Base-by-base conservation (phyloP, 1,140 invertebrate species). In the Ips typographus region DNA sequence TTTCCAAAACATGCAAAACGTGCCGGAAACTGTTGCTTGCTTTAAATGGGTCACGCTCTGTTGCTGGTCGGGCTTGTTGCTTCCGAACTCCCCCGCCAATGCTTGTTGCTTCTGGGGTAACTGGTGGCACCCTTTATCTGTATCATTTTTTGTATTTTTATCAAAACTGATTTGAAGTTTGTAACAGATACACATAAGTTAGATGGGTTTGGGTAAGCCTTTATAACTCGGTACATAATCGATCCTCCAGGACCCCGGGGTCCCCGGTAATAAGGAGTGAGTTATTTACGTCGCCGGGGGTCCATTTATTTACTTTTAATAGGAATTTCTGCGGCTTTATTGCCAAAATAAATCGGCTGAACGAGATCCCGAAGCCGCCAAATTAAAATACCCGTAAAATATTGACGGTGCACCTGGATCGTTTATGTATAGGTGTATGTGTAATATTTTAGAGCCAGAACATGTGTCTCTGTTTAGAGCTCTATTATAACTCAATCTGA, bases 291-390 rank as follows among this genome's bases (percentile, higher is more conserved):
- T 75, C 73, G 71, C 68, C 56, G 71, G 75, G 74, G 75, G 75
- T 76, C 75, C 74, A 76, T 76, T 70, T 76, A 76, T 76, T 76
- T 76, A 76, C 75, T 76, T 76, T 76, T 76, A 76, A 76, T 76
- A 75, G 73, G 74, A 76, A 76, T 75, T 76, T 76, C 68, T 73
- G 72, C 73, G 72, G 72, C 70, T 76, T 76, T 76, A 76, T 76
- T 76, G 73, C 61, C 68, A 59, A 74, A 74, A 76, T 76, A 76
- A 76, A 76, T 76, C 72, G 66, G 72, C 42, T 69, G 71, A 62
- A 60, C 69, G 69, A 40, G 61, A 49, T 44, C 53, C 56, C 61
- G 65, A 68, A 49, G 40, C 44, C 53, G 52, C 67, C 63, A 69
- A 74, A 74, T 74, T 71, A 74, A 74, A 74, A 74, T 71, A 70